A percentile compares a stretch with the other conserved stretches of the same genome.
Evolutionary conservation across 1,140 invertebrate genomes (phyloP).

Genomic region (Ericerus pela): DNA sequence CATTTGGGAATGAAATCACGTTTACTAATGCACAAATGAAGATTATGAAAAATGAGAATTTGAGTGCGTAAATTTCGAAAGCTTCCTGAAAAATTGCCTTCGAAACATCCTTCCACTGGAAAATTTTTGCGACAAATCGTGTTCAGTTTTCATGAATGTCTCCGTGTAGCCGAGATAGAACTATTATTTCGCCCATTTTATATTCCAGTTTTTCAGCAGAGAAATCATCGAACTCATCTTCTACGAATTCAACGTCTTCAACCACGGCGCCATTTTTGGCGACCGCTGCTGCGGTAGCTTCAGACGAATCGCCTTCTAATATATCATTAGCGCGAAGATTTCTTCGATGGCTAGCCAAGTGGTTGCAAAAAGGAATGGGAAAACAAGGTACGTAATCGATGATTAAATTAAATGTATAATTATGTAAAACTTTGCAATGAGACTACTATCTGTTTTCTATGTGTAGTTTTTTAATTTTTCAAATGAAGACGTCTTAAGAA

Average conservation of each 20-base stretch:
- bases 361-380: slow-evolving; percentile 4
- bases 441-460: no score
- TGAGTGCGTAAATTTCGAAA: no score
- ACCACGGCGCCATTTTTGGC: slow-evolving; percentile 2
- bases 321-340: neutral
- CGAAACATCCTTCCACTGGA: no score
- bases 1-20: no score
- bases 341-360: neutral
- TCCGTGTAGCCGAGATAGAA: neutral
- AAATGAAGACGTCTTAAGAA: no score
- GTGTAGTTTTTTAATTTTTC: no score
- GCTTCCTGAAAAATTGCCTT: no score
- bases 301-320: neutral
- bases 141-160: neutral
- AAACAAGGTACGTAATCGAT: slow-evolving; percentile 1
- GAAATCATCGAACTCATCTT: neutral
- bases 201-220: neutral
- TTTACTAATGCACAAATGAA: no score
- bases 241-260: neutral
- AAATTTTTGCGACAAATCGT: no score
- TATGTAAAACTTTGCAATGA: no score
- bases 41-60: no score
- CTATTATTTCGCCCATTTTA: neutral
- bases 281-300: neutral
- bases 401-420: no score